Conservation (phyloP, 1,140 invertebrate genomes). For the Brachionus calyciflorus region DNA sequence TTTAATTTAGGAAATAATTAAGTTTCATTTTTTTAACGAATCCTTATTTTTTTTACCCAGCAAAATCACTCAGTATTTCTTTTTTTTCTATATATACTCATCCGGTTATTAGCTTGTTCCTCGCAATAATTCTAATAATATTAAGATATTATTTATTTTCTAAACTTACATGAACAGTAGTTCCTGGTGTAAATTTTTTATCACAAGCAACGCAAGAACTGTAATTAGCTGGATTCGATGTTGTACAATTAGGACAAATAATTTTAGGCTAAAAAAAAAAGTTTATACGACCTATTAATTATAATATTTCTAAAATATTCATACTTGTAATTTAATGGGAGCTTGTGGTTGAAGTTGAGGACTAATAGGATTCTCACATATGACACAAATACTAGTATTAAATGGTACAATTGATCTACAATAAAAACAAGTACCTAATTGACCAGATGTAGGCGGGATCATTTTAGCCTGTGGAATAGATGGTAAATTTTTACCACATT, state of each 20-base stretch:
- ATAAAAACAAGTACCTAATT: conserved; percentile 57
- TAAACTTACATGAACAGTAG: background rate
- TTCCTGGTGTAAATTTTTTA: conserved; percentile 49
- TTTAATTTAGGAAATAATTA: too few relatives aligned
- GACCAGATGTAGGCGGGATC: conserved; percentile 54
- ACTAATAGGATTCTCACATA: conserved; percentile 59
- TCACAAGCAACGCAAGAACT: conserved; percentile 53
- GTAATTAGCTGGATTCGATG: conserved; percentile 54
- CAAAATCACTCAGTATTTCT: too few relatives aligned
- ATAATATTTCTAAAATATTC: background rate
- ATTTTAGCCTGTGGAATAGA: conserved; percentile 51
- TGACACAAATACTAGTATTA: conserved; percentile 55
- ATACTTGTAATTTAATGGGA: conserved; percentile 44
- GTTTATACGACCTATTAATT: background rate
- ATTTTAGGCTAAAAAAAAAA: conserved; percentile 48
- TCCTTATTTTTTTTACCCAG: too few relatives aligned
- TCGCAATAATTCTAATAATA: too few relatives aligned
- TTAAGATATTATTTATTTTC: too few relatives aligned
- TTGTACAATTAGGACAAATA: conserved; percentile 53
- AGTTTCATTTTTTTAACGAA: too few relatives aligned
- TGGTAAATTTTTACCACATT: conserved; percentile 53
- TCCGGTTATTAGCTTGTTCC: too few relatives aligned
- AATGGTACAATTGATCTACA: conserved; percentile 58
- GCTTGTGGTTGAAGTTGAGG: conserved; percentile 53
- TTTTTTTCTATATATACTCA: too few relatives aligned